These are phyloP conservation scores for Hypomecis atomaria DNA, from an alignment of 2,888 invertebrate genomes.

Conservation along the genomic window DNA sequence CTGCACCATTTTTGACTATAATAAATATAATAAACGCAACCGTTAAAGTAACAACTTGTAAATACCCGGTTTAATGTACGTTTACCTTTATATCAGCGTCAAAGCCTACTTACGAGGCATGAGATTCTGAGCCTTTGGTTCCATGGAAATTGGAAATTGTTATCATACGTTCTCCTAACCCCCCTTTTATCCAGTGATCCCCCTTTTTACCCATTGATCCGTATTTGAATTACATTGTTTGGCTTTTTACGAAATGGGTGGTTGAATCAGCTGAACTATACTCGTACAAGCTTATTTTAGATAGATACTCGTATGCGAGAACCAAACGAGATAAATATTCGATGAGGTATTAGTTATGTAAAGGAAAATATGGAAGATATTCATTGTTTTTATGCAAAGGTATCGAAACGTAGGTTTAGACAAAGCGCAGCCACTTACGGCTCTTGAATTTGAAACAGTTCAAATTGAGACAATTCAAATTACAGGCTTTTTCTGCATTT, in stretches of 20 bases:
- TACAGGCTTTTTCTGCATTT: too few relatives aligned
- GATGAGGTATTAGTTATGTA: too few relatives aligned
- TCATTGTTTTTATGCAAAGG: too few relatives aligned
- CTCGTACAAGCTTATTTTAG: constrained; percentile 22
- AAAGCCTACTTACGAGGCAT: constrained; percentile 67
- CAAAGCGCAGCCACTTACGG: too few relatives aligned
- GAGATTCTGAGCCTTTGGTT: constrained; percentile 61
- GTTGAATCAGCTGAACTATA: constrained; percentile 13
- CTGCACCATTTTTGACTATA: too few relatives aligned
- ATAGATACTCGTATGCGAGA: background rate
- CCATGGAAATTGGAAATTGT: constrained; percentile 59
- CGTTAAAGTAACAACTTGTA: too few relatives aligned
- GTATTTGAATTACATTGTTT: constrained; percentile 29
- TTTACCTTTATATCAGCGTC: constrained; percentile 47
- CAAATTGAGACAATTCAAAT: too few relatives aligned
- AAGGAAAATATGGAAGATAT: background rate
- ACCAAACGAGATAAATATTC: background rate
- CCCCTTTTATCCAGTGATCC: constrained; percentile 29
- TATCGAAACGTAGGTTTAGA: too few relatives aligned
- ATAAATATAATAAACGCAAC: too few relatives aligned
- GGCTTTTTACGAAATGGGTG: constrained; percentile 21
- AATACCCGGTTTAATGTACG: background rate
- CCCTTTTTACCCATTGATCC: constrained; percentile 32
- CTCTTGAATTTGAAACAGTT: too few relatives aligned
- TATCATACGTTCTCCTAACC: constrained; percentile 47